Conservation (phyloP, 2,888 invertebrate species). For the Oeneis ivallda region DNA sequence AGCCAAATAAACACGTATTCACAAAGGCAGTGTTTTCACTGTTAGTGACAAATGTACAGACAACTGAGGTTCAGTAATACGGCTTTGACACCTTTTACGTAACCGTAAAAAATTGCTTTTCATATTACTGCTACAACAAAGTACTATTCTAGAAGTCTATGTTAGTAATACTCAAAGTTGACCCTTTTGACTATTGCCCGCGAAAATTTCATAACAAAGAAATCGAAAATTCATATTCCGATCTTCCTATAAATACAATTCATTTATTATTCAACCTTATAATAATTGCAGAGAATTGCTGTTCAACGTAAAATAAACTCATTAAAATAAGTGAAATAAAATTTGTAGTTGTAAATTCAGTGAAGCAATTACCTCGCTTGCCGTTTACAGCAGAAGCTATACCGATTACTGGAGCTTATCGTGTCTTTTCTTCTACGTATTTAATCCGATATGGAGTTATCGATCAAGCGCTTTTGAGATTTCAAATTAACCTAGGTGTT, state of each 20-base stretch:
- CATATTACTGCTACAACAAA: no score
- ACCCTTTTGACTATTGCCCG: no score
- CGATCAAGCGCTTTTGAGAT: not conserved
- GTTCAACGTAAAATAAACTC: constrained; percentile 17
- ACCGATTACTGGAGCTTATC: constrained; percentile 7
- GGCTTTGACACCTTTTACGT: no score
- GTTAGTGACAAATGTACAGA: no score
- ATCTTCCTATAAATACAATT: not conserved
- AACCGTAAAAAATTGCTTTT: no score
- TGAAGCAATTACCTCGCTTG: constrained; percentile 42
- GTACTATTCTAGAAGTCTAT: no score
- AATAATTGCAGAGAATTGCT: constrained; percentile 1
- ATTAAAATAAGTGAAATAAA: constrained; percentile 15
- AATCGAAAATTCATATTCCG: not conserved
- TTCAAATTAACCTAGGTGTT: no score
- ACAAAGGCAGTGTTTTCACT: no score
- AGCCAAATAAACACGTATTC: no score
- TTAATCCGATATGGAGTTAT: constrained; percentile 3
- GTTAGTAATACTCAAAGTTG: no score
- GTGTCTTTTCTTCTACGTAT: constrained; percentile 7
- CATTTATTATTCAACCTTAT: not conserved
- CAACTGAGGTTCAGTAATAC: no score
- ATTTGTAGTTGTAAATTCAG: constrained; percentile 37
- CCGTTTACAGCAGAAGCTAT: constrained; percentile 4
- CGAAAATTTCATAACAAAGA: no score